A percentile compares a stretch with the other conserved stretches of the same genome.
phyloP scores from a whole-genome alignment of 64 coral and sea anemone genomes.

The Montipora cactus region DNA sequence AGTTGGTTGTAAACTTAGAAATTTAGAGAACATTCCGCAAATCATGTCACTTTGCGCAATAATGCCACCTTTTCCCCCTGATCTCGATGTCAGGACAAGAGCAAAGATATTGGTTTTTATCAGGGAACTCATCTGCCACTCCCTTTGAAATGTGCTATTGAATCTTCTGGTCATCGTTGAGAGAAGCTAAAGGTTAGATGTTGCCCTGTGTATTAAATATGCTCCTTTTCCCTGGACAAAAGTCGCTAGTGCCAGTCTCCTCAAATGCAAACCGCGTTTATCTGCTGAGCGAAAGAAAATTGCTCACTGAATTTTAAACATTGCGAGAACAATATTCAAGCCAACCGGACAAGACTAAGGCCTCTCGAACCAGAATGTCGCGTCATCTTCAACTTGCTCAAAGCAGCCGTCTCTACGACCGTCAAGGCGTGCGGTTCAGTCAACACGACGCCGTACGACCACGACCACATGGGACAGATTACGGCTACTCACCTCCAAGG shows the following conservation, averaged over 20 bases:
- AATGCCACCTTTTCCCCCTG: too few relatives aligned
- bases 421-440: constrained; percentile 88
- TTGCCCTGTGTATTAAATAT: too few relatives aligned
- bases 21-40: too few relatives aligned
- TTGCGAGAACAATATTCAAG: neutral
- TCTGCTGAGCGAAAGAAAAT: neutral
- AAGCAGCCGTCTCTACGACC: constrained; percentile 83
- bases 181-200: too few relatives aligned
- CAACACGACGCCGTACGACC: constrained; percentile 77
- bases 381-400: constrained; percentile 67
- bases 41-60: too few relatives aligned
- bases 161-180: too few relatives aligned
- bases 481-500: constrained; percentile 80
- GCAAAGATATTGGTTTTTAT: too few relatives aligned
- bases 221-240: neutral
- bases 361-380: constrained; percentile 55
- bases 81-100: too few relatives aligned
- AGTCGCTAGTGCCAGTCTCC: constrained; percentile 23
- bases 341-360: neutral
- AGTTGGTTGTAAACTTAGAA: too few relatives aligned
- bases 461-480: constrained; percentile 94
- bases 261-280: neutral
- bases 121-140: too few relatives aligned
- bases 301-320: neutral
- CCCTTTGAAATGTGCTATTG: too few relatives aligned